phyloP scores from a whole-genome alignment of 2,797 vertebrate species.

The Lerista edwardsae region DNA sequence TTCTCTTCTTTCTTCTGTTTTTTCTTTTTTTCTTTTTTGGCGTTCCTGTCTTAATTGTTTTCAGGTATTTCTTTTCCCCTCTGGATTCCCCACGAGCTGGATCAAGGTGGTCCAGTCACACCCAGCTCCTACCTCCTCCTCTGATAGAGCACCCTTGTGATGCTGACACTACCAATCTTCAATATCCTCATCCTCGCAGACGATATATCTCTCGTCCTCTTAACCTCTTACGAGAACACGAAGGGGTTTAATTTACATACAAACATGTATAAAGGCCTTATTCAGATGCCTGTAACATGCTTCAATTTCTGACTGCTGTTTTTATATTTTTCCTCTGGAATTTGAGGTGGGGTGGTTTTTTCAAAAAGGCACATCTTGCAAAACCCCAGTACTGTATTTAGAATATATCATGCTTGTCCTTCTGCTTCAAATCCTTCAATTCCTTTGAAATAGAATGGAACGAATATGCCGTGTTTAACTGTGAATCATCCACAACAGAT shows the following conservation, averaged over 20 bases:
- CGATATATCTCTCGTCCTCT: conserved; percentile 79
- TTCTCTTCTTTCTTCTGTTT: conserved; percentile 75
- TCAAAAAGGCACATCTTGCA: conserved; percentile 63
- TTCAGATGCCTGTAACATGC: conserved; percentile 68
- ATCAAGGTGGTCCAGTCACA: conserved; percentile 87
- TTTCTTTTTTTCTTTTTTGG: conserved; percentile 69
- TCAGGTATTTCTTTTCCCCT: conserved; percentile 96
- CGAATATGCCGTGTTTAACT: conserved; percentile 47
- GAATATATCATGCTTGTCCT: conserved; percentile 58
- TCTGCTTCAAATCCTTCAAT: conserved; percentile 62
- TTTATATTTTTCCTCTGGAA: conserved; percentile 4
- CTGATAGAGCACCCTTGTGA: conserved; percentile 90
- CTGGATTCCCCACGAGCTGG: conserved; percentile 91
- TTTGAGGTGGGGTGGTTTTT: conserved; percentile 18
- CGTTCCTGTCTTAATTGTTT: conserved; percentile 82
- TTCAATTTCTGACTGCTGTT: conserved; percentile 70
- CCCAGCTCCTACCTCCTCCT: conserved; percentile 89
- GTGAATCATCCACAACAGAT: conserved; percentile 20
- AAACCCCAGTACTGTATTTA: conserved; percentile 42
- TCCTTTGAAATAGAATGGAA: conserved; percentile 54
- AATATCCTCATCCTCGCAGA: conserved; percentile 82
- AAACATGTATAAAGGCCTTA: conserved; percentile 71
- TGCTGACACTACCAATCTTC: conserved; percentile 82
- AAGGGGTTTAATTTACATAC: conserved; percentile 76
- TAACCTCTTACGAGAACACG: conserved; percentile 82